Percentiles rank a stretch among this genome's conserved stretches.
phyloP scores from a whole-genome alignment of 2,113 vertebrate genomes.

The Athene noctua region DNA sequence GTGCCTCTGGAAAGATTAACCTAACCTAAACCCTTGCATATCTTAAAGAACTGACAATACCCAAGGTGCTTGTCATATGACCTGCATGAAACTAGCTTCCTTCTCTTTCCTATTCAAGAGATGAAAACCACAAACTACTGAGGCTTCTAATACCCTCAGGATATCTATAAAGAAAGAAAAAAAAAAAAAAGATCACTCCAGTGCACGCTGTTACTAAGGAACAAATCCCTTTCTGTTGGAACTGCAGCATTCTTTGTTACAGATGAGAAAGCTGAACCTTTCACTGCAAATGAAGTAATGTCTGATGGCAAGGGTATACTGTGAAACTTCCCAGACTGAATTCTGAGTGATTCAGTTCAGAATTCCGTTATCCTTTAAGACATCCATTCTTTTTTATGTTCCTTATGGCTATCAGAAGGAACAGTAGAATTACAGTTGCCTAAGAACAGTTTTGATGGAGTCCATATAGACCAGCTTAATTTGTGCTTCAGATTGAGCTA shows the following conservation, averaged over 20 bases:
- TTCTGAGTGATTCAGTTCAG: background rate
- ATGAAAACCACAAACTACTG: background rate
- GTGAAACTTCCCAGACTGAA: background rate
- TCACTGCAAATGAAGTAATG: constrained; percentile 43
- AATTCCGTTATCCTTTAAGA: background rate
- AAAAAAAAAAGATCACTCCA: background rate
- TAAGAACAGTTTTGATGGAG: background rate
- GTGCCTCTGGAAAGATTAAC: background rate
- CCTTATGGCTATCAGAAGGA: background rate
- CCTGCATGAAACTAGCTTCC: background rate
- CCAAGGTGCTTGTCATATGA: background rate
- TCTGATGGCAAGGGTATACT: background rate
- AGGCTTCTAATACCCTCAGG: background rate
- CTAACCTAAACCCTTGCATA: background rate
- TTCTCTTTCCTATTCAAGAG: background rate
- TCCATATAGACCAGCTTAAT: background rate
- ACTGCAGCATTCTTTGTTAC: constrained; percentile 3
- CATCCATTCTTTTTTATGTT: background rate
- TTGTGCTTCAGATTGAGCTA: background rate
- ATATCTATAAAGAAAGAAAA: background rate
- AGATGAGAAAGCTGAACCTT: constrained; percentile 23
- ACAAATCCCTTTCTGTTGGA: constrained; percentile 37
- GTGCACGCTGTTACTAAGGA: background rate
- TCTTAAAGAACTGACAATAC: background rate
- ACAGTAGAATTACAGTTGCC: background rate